A percentile compares a stretch with the other conserved stretches of the same genome.
These are phyloP conservation scores for Siniperca obscura DNA, from an alignment of 2,797 vertebrate species.

Conservation along the genomic window DNA sequence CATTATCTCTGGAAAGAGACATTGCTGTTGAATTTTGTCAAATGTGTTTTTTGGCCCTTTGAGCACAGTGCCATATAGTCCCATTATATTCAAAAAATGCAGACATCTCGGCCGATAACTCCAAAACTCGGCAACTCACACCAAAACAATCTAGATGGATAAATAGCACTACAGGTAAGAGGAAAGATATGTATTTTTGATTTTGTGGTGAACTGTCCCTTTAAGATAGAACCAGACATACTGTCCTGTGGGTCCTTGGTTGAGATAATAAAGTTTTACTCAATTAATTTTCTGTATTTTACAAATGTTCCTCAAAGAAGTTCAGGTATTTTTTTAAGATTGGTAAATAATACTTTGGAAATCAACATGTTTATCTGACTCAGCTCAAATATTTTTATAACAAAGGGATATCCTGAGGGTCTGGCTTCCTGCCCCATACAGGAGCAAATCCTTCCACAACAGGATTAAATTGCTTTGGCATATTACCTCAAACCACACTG, in stretches of 20 bases:
- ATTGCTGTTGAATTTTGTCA: no score
- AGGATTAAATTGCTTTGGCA: slow-evolving; percentile 43
- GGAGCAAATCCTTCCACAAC: slow-evolving; percentile 42
- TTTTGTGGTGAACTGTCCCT: no score
- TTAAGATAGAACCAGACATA: not conserved
- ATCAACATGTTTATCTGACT: not conserved
- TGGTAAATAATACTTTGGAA: not conserved
- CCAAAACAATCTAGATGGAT: no score
- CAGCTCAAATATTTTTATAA: not conserved
- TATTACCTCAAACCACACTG: slow-evolving; percentile 28
- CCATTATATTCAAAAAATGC: no score
- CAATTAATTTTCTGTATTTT: no score
- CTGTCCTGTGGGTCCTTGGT: not conserved
- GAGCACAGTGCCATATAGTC: no score
- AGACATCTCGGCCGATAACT: no score
- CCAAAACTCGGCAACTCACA: no score
- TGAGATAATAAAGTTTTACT: not conserved
- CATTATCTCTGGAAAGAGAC: no score
- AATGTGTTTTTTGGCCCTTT: no score
- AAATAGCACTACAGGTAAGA: no score
- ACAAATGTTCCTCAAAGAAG: not conserved
- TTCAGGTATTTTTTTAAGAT: not conserved
- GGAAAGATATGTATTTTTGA: not conserved
- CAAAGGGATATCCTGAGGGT: slow-evolving; percentile 20
- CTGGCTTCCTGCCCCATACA: slow-evolving; percentile 21